These are phyloP conservation scores for Ancistrus triradiatus DNA, from an alignment of 2,113 vertebrate genomes.

Conservation along the genomic window DNA sequence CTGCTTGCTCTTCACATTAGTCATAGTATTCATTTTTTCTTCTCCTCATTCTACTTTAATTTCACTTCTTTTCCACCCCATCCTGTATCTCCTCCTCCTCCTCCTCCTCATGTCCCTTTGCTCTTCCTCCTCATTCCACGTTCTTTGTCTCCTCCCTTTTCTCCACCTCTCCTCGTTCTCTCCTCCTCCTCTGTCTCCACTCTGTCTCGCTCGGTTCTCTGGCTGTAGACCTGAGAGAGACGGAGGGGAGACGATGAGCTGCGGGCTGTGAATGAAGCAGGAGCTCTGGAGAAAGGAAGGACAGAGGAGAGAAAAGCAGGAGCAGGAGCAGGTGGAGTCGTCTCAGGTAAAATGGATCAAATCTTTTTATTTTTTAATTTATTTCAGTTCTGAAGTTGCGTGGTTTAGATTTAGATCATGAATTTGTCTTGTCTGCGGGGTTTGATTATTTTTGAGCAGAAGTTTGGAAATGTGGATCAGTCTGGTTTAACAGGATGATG, in stretches of 20 bases:
- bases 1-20: too few species aligned
- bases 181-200: not conserved
- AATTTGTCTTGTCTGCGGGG: too few species aligned
- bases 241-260: not conserved
- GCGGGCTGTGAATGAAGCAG: constrained; percentile 4
- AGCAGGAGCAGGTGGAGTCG: constrained; percentile 3
- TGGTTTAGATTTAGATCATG: too few species aligned
- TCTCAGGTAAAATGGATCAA: too few species aligned
- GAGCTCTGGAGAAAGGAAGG: not conserved
- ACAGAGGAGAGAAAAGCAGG: not conserved
- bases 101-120: not conserved
- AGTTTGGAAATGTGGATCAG: too few species aligned
- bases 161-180: constrained; percentile 5
- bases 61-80: not conserved
- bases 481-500: too few species aligned
- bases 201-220: not conserved
- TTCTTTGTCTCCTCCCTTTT: constrained; percentile 20
- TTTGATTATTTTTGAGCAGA: too few species aligned
- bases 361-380: too few species aligned
- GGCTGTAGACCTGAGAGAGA: constrained; percentile 9
- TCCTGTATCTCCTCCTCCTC: not conserved
- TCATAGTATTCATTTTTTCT: not conserved
- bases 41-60: too few species aligned
- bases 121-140: not conserved
- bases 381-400: too few species aligned